A percentile compares a stretch with the other conserved stretches of the same genome.
Evolutionary conservation across 2,888 invertebrate species (phyloP).

Genomic region (Chorisops tibialis): DNA sequence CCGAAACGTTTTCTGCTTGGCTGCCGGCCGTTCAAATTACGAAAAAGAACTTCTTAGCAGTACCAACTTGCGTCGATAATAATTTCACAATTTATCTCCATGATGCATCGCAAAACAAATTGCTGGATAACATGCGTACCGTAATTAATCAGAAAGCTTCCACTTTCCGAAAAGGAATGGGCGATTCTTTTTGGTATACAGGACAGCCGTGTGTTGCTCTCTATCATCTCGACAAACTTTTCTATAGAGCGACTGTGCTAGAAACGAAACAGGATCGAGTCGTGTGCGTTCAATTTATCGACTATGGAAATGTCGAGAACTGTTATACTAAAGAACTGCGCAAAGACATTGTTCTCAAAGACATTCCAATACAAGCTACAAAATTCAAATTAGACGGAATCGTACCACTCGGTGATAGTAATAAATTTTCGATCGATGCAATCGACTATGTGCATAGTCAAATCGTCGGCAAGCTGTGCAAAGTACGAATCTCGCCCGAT

Average conservation of each 20-base stretch:
- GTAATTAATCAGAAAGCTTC: conserved; percentile 53
- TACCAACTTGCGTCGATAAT: conserved; percentile 63
- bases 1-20: conserved; percentile 56
- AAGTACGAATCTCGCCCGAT: conserved; percentile 51
- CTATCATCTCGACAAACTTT: conserved; percentile 62
- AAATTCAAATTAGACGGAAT: conserved; percentile 60
- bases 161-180: conserved; percentile 49
- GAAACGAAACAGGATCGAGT: conserved; percentile 50
- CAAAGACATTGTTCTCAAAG: conserved; percentile 60
- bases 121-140: conserved; percentile 55
- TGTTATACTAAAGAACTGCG: conserved; percentile 59
- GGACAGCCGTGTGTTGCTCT: conserved; percentile 68
- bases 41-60: conserved; percentile 57
- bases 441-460: conserved; percentile 62
- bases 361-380: conserved; percentile 65
- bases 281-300: conserved; percentile 67
- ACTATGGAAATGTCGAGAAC: conserved; percentile 77
- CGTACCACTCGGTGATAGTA: conserved; percentile 48
- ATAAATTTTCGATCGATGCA: conserved; percentile 55
- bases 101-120: conserved; percentile 41
- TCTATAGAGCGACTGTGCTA: conserved; percentile 67
- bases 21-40: conserved; percentile 56
- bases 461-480: conserved; percentile 59
- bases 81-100: conserved; percentile 54
- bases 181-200: conserved; percentile 52